A percentile compares a stretch with the other conserved stretches of the same genome.
Conservation (phyloP, 2,888 invertebrate species). For the Tuta absoluta region DNA sequence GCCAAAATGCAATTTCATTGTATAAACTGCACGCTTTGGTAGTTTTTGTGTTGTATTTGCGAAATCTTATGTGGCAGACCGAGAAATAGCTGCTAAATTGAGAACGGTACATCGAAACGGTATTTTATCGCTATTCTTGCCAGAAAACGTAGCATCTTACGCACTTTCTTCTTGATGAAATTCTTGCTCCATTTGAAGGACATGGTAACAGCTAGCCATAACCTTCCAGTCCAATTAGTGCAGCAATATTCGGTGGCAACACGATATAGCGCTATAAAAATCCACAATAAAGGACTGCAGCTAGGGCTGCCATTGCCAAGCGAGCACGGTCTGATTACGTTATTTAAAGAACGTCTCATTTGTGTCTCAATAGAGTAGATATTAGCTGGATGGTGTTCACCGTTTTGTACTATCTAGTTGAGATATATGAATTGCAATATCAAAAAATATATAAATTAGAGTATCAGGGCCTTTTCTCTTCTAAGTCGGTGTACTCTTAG, state of each 20-base stretch:
- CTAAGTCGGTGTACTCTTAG: too few species aligned
- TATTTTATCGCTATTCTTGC: constrained; percentile 22
- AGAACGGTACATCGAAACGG: constrained; percentile 27
- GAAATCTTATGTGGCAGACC: constrained; percentile 16
- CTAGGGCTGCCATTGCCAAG: too few species aligned
- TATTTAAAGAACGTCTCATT: too few species aligned
- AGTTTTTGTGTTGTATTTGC: constrained; percentile 16
- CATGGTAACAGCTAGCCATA: constrained; percentile 1
- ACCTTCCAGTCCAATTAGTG: constrained; percentile 36
- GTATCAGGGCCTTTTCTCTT: too few species aligned
- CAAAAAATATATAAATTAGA: too few species aligned
- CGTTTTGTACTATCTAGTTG: too few species aligned
- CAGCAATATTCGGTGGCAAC: constrained; percentile 17
- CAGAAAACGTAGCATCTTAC: background rate
- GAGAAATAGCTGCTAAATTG: constrained; percentile 23
- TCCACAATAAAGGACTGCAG: constrained; percentile 60
- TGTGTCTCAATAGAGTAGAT: too few species aligned
- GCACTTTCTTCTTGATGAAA: constrained; percentile 16
- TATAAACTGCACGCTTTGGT: constrained; percentile 14
- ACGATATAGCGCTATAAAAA: constrained; percentile 30
- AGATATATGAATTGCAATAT: too few species aligned
- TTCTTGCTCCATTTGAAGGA: background rate
- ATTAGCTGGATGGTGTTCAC: too few species aligned
- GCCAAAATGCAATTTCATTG: constrained; percentile 17
- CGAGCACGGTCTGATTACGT: too few species aligned